Percentiles rank a stretch among this genome's conserved stretches.
Evolutionary conservation across 1,140 invertebrate genomes (phyloP).

Genomic region (Palaemon carinicauda): DNA sequence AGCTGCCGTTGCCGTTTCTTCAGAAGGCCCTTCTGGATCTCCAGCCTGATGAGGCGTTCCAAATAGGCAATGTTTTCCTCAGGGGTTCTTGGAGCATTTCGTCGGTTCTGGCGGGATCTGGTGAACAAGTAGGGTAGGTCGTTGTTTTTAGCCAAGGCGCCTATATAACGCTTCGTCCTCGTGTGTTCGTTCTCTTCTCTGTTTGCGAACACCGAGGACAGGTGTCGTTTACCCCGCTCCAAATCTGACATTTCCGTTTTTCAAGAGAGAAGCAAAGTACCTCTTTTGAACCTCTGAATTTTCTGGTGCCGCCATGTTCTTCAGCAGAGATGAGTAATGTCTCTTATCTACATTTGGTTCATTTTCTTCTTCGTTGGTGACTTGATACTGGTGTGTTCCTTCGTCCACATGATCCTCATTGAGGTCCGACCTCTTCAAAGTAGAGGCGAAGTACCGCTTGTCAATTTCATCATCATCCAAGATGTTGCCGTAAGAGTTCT

Average conservation of each 20-base stretch:
- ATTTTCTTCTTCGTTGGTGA: not conserved
- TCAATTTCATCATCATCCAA: constrained; percentile 16
- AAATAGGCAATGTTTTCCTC: constrained; percentile 4
- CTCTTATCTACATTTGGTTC: not conserved
- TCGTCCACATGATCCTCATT: not conserved
- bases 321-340: not conserved
- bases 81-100: constrained; percentile 26
- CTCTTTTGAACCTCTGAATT: not conserved
- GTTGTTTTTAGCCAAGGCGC: constrained; percentile 20
- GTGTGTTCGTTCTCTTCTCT: not conserved
- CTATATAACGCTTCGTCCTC: constrained; percentile 36
- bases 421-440: not conserved
- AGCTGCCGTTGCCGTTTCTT: constrained; percentile 18
- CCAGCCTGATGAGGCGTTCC: constrained; percentile 23
- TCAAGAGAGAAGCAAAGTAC: constrained; percentile 19
- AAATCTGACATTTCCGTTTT: not conserved
- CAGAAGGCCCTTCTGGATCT: constrained; percentile 18
- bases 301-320: not conserved
- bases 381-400: not conserved
- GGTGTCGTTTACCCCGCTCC: constrained; percentile 9
- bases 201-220: constrained; percentile 2
- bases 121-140: constrained; percentile 34
- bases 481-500: not conserved
- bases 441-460: constrained; percentile 10
- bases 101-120: constrained; percentile 35